Evolutionary conservation across 2,797 vertebrate genomes (phyloP).

Genomic region (Poeciliopsis presidionis): DNA sequence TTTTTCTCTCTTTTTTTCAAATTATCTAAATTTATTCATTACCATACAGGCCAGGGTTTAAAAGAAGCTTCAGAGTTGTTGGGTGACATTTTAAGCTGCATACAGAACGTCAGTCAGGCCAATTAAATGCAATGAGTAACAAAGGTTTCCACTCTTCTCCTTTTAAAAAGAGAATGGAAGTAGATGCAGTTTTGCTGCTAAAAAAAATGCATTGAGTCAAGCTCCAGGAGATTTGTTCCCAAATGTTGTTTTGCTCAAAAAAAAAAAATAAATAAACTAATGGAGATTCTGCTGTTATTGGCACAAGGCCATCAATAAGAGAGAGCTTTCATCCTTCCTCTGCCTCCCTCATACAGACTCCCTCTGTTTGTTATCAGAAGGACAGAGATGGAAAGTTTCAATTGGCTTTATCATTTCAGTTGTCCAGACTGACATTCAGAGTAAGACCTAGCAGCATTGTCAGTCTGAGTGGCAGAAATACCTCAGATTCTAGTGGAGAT

Average conservation of each 20-base stretch:
- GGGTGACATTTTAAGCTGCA: conserved; percentile 9
- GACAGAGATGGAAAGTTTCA: conserved; percentile 73
- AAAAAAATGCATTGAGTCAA: conserved; percentile 49
- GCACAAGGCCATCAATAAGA: conserved; percentile 60
- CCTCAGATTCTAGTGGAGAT: conserved; percentile 6
- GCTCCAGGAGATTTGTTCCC: conserved; percentile 48
- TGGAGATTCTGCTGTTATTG: conserved; percentile 65
- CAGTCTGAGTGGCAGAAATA: conserved; percentile 27
- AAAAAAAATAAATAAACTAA: conserved; percentile 36
- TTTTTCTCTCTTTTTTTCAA: background rate
- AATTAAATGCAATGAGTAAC: conserved; percentile 30
- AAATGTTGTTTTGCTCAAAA: conserved; percentile 64
- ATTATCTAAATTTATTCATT: background rate
- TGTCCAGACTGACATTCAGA: conserved; percentile 68
- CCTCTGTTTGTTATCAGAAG: conserved; percentile 70
- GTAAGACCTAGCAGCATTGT: conserved; percentile 50
- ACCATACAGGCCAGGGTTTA: background rate
- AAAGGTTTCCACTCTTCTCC: conserved; percentile 14
- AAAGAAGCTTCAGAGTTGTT: background rate
- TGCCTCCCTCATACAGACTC: conserved; percentile 29
- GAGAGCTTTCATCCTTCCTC: conserved; percentile 14
- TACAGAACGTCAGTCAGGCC: conserved; percentile 11
- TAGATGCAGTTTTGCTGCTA: background rate
- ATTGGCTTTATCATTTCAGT: conserved; percentile 73
- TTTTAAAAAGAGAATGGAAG: background rate